Evolutionary conservation across 1,140 invertebrate genomes (phyloP).

Genomic region (Harlomillsia oculata): DNA sequence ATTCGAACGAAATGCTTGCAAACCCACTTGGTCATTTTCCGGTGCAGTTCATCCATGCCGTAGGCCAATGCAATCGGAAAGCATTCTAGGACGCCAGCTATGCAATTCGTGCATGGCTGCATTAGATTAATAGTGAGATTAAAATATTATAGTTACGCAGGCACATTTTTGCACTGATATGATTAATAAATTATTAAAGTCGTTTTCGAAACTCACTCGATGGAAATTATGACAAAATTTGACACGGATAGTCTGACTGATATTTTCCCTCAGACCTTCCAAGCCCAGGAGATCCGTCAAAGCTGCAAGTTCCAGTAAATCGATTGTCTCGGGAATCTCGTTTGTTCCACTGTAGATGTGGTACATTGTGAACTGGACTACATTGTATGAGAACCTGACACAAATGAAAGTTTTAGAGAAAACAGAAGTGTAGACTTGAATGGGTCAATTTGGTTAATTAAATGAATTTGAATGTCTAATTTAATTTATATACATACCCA

Average conservation of each 20-base stretch:
- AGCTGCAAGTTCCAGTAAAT: conserved; percentile 72
- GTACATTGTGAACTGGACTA: conserved; percentile 77
- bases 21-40: conserved; percentile 60
- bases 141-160: neutral
- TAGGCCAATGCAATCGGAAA: conserved; percentile 69
- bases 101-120: conserved; percentile 66
- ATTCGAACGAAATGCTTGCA: conserved; percentile 60
- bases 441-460: neutral
- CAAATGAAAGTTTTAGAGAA: neutral
- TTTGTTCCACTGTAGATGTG: conserved; percentile 85
- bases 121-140: conserved; percentile 35
- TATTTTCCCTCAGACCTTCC: conserved; percentile 80
- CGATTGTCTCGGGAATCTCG: conserved; percentile 69
- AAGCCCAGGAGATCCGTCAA: conserved; percentile 77
- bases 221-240: conserved; percentile 88
- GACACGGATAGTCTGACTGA: conserved; percentile 71
- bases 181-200: no score
- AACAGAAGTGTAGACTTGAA: neutral
- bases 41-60: conserved; percentile 74
- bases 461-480: conserved; percentile 7
- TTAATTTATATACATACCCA: conserved; percentile 50
- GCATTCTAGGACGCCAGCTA: conserved; percentile 67
- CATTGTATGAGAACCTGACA: conserved; percentile 64
- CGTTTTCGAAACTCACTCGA: conserved; percentile 47
- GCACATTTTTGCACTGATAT: no score